Percentiles rank a stretch among this genome's conserved stretches.
Evolutionary conservation across 2,888 invertebrate species (phyloP).

Genomic region (Thyatira batis): DNA sequence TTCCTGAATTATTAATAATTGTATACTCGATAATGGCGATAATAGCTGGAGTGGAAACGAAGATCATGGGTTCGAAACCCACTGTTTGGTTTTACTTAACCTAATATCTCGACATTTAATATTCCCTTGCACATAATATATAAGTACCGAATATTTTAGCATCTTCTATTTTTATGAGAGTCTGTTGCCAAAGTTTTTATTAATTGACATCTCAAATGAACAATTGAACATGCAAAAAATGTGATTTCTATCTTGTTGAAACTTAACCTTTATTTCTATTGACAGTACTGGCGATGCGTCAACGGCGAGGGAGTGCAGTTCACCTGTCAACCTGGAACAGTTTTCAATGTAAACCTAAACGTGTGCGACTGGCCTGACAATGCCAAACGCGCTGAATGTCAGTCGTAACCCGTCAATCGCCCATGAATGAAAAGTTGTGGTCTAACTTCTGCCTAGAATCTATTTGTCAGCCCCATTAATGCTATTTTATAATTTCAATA

Average conservation of each 20-base stretch:
- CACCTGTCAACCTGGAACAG: conserved; percentile 87
- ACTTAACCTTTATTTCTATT: conserved; percentile 19
- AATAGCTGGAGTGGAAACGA: too few relatives aligned
- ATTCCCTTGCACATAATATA: too few relatives aligned
- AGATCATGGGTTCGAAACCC: not conserved
- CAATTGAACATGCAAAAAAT: too few relatives aligned
- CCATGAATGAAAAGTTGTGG: conserved; percentile 6
- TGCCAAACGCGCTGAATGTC: conserved; percentile 85
- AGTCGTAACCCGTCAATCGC: conserved; percentile 30
- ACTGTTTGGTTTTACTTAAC: too few relatives aligned
- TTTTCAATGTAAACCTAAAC: conserved; percentile 86
- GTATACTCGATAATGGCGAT: too few relatives aligned
- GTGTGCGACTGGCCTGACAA: conserved; percentile 92
- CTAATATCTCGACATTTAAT: too few relatives aligned
- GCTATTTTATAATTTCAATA: conserved; percentile 16
- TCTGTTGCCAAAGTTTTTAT: too few relatives aligned
- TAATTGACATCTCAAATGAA: too few relatives aligned
- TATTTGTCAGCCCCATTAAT: conserved; percentile 1
- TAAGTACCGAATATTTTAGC: too few relatives aligned
- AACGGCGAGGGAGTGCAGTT: conserved; percentile 89
- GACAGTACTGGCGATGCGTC: conserved; percentile 92
- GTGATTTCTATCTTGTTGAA: too few relatives aligned
- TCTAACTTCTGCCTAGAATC: conserved; percentile 5
- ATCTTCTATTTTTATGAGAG: too few relatives aligned
- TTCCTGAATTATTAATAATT: too few relatives aligned